Evolutionary conservation across 2,797 vertebrate species (phyloP).

Genomic region (Rhyacichthys aspro): DNA sequence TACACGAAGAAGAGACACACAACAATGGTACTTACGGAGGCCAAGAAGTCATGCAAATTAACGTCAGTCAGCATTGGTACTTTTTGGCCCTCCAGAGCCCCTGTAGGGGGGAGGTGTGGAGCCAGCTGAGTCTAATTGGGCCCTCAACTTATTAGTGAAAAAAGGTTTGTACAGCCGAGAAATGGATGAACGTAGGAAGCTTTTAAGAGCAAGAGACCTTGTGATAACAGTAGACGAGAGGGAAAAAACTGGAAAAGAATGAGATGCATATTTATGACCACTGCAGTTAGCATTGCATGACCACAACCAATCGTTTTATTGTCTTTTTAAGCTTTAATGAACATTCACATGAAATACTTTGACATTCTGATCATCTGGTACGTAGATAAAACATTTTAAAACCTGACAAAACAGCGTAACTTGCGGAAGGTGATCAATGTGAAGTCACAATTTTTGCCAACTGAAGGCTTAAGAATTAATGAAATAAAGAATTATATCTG

Average conservation of each 20-base stretch:
- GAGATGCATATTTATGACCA: neutral
- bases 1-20: conserved; percentile 63
- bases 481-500: too few relatives aligned
- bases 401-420: too few relatives aligned
- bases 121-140: conserved; percentile 78
- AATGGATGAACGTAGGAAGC: conserved; percentile 24
- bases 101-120: conserved; percentile 62
- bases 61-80: conserved; percentile 80
- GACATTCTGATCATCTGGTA: too few relatives aligned
- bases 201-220: conserved; percentile 49
- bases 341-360: too few relatives aligned
- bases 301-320: too few relatives aligned
- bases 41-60: conserved; percentile 86
- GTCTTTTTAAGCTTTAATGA: too few relatives aligned
- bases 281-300: neutral
- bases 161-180: conserved; percentile 47
- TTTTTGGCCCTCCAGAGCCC: conserved; percentile 77
- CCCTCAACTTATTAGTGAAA: conserved; percentile 74
- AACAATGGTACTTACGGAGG: conserved; percentile 77
- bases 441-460: too few relatives aligned
- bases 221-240: conserved; percentile 35
- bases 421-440: too few relatives aligned
- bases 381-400: too few relatives aligned
- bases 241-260: conserved; percentile 41
- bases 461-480: too few relatives aligned